These are phyloP conservation scores for Argyresthia albistria DNA, from an alignment of 2,888 invertebrate genomes.

Conservation along the genomic window DNA sequence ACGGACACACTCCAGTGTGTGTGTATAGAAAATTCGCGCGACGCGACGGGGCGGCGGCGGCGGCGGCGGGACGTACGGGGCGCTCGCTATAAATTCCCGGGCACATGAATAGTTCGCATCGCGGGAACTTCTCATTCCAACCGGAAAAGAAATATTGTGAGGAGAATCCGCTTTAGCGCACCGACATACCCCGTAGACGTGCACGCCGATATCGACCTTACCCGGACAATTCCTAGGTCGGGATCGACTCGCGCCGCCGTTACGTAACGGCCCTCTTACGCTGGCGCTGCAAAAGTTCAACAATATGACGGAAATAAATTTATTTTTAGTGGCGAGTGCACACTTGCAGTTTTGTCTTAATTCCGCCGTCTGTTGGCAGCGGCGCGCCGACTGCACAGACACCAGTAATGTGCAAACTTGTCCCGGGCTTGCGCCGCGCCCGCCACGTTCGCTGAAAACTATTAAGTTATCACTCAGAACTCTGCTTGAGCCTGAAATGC, in stretches of 20 bases:
- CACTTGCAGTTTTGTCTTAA: background rate
- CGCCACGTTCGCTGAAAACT: no score
- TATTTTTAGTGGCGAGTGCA: conserved; percentile 3
- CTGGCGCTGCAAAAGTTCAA: conserved; percentile 16
- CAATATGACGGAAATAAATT: conserved; percentile 25
- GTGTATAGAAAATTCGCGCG: no score
- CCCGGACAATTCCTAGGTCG: background rate
- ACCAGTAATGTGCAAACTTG: background rate
- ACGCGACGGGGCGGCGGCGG: no score
- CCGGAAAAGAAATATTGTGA: conserved; percentile 39
- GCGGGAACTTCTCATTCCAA: conserved; percentile 25
- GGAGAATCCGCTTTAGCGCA: conserved; percentile 26
- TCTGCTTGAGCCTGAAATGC: no score
- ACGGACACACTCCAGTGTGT: no score
- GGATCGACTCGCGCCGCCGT: background rate
- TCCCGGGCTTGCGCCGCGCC: no score
- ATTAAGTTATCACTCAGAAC: no score
- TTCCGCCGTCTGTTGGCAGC: background rate
- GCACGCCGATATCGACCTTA: background rate
- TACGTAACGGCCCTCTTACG: conserved; percentile 8
- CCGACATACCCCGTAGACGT: background rate
- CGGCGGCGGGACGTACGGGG: no score
- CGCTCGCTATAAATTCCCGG: no score
- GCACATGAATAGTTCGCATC: background rate
- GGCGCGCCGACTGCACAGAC: background rate